Base-by-base conservation (phyloP, 2,797 vertebrate genomes). In the Setipinna tenuifilis region DNA sequence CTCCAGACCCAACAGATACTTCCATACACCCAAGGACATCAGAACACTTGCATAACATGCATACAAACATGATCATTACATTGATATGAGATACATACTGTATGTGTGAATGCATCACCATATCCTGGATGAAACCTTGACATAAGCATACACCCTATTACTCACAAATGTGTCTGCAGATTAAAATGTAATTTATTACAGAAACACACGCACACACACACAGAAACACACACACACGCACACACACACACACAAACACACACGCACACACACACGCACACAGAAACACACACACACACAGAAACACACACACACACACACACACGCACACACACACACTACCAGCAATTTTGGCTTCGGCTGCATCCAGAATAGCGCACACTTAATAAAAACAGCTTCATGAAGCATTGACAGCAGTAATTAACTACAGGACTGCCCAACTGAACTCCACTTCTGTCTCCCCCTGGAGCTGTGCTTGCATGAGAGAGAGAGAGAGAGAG, bases 361-460 rank as follows among this genome's bases (percentile, higher is more conserved):
- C 14, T 2, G 61, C 62, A 65, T 28, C 68, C 68, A 75, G 5
- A 93, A 94, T 93, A 92, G 91, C 92, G 91, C 92, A 85, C 82
- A 92, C 91, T 92, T 91, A 93, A 91, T 91, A 92, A 93, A 94
- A 93, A 92, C 88, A 92, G 92, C 92, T 93, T 93, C 91, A 92
- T 90, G 92, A 95, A 94, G 92, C 90, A 93, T 86, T 93, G 90
- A 92, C 92, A 91, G 92, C 90, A 90, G 89, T 94, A 94, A 94
- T 94, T 95, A 93, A 95, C 91, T 91, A 85, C 93, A 95, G 93
- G 90, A 93, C 92, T 85, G 87, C 91, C 88, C 94, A 92, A 94
- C 89, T 93, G 89, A 92, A 94, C 92, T 93, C 88, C 91, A 86
- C 82, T 91, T 92, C 21, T 81, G 89, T 84, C 83, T 83, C 81